phyloP scores from a whole-genome alignment of 2,113 vertebrate genomes.

The Rhinoptilus africanus region DNA sequence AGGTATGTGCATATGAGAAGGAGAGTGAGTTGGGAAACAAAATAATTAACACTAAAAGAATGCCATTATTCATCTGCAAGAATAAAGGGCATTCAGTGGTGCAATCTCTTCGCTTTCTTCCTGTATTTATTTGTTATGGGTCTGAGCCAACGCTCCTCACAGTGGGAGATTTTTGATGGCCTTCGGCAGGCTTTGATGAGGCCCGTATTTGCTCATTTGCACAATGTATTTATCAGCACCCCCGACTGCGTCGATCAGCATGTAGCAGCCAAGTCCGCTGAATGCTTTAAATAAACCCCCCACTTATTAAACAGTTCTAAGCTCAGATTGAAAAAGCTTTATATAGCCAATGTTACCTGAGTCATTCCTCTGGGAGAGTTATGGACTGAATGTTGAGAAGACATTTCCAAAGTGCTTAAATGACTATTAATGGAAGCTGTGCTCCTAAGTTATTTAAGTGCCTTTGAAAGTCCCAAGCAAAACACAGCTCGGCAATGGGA shows the following conservation, averaged over 20 bases:
- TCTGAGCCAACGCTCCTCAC: background rate
- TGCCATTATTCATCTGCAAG: background rate
- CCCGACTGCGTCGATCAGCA: background rate
- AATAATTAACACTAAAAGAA: background rate
- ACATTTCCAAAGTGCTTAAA: background rate
- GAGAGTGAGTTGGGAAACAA: background rate
- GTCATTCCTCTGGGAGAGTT: background rate
- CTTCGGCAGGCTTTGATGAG: conserved; percentile 11
- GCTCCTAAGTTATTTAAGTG: background rate
- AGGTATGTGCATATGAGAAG: accelerated
- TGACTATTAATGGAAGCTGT: background rate
- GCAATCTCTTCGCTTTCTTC: background rate
- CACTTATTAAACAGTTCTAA: background rate
- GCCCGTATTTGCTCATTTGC: conserved; percentile 40
- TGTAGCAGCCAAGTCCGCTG: background rate
- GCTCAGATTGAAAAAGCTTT: background rate
- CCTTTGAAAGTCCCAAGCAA: background rate
- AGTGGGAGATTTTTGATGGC: conserved; percentile 38
- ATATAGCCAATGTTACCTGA: conserved; percentile 12
- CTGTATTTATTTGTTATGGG: conserved; percentile 39
- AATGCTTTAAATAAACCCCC: conserved; percentile 35
- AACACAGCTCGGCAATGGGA: background rate
- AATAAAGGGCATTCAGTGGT: background rate
- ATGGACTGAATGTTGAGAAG: background rate
- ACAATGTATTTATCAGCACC: conserved; percentile 34